phyloP scores from a whole-genome alignment of 2,888 invertebrate genomes.

The Lycia hirtaria region DNA sequence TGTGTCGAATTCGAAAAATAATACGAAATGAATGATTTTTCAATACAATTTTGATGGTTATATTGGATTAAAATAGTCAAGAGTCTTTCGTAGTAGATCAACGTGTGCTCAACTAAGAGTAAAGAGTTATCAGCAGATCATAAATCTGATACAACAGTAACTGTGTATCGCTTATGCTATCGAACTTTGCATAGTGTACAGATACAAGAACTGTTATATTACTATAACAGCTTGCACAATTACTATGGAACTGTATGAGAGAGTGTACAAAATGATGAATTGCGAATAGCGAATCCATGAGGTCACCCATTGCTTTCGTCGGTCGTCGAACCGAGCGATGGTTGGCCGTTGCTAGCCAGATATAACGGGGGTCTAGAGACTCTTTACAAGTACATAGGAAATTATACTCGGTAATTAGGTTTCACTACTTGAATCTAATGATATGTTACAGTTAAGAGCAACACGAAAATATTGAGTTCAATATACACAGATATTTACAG shows the following conservation, averaged over 20 bases:
- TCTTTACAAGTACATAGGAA: constrained; percentile 56
- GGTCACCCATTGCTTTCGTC: constrained; percentile 76
- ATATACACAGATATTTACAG: not conserved
- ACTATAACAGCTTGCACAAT: constrained; percentile 46
- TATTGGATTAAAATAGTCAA: no score
- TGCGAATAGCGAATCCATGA: constrained; percentile 76
- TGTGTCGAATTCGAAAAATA: no score
- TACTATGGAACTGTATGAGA: constrained; percentile 56
- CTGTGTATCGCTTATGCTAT: not conserved
- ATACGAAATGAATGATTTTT: no score
- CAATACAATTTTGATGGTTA: no score
- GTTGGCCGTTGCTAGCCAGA: constrained; percentile 69
- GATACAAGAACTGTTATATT: constrained; percentile 40
- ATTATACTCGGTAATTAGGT: constrained; percentile 58
- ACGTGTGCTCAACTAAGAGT: not conserved
- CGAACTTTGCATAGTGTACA: constrained; percentile 6
- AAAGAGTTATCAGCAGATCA: constrained; percentile 13
- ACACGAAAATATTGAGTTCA: constrained; percentile 13
- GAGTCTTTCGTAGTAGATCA: not conserved
- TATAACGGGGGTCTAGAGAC: constrained; percentile 71
- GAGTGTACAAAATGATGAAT: constrained; percentile 75
- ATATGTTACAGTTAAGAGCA: constrained; percentile 31
- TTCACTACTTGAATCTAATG: constrained; percentile 35
- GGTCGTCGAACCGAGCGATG: constrained; percentile 75
- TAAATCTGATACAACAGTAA: constrained; percentile 10